phyloP scores from a whole-genome alignment of 2,888 invertebrate genomes.

The Cryptocephalus primarius region DNA sequence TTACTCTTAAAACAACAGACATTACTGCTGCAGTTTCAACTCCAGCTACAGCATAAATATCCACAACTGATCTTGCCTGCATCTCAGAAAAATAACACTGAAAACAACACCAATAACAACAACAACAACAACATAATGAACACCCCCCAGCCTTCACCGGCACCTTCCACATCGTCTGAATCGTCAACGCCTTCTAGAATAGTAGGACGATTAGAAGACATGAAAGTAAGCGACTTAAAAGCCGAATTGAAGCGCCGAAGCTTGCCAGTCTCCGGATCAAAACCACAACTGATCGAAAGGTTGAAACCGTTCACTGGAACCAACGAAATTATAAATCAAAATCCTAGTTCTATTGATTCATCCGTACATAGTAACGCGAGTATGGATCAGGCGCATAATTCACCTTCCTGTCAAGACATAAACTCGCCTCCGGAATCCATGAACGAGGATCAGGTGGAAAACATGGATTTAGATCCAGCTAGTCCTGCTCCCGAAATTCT shows the following conservation, averaged over 20 bases:
- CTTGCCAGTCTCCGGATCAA: constrained; percentile 91
- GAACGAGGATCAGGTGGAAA: constrained; percentile 20
- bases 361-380: constrained; percentile 26
- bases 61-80: constrained; percentile 74
- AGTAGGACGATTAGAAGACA: constrained; percentile 72
- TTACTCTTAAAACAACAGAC: constrained; percentile 89
- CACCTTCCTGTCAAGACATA: constrained; percentile 38
- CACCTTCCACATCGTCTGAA: constrained; percentile 35
- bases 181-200: constrained; percentile 35
- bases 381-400: constrained; percentile 37
- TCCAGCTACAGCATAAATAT: constrained; percentile 74
- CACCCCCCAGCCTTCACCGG: constrained; percentile 33
- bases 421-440: constrained; percentile 28
- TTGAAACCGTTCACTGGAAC: constrained; percentile 57
- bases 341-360: constrained; percentile 21
- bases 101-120: constrained; percentile 9
- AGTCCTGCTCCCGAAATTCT: constrained; percentile 34
- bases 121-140: constrained; percentile 14
- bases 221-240: constrained; percentile 93
- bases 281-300: constrained; percentile 88
- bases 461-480: constrained; percentile 39
- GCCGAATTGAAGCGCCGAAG: constrained; percentile 88
- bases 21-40: constrained; percentile 75
- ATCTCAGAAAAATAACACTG: constrained; percentile 39
- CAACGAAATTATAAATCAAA: constrained; percentile 16